These are phyloP conservation scores for Ganaspis brasiliensis DNA, from an alignment of 2,888 invertebrate genomes.

Conservation along the genomic window DNA sequence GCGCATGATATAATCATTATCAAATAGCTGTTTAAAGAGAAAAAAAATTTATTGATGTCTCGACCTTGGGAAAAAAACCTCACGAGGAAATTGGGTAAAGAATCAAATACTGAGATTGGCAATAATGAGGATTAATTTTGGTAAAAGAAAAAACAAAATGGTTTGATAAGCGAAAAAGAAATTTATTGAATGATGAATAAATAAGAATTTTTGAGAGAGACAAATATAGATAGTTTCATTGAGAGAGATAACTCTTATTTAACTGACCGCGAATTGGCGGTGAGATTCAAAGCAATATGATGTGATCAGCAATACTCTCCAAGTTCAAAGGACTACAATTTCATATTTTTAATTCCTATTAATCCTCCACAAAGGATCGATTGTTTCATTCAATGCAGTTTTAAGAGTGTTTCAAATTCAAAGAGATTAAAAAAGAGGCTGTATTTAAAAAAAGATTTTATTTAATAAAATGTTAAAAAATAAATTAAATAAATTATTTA, in stretches of 20 bases:
- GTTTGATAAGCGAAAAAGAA: too few species aligned
- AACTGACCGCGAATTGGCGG: conserved; percentile 26
- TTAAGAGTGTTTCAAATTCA: too few species aligned
- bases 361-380: not conserved
- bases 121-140: not conserved
- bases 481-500: too few species aligned
- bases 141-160: too few species aligned
- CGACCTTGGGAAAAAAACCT: not conserved
- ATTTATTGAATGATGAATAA: too few species aligned
- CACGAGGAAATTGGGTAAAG: not conserved
- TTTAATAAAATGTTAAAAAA: too few species aligned
- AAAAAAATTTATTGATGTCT: conserved; percentile 4
- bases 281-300: conserved; percentile 14
- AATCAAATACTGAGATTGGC: not conserved
- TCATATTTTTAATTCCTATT: not conserved
- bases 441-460: too few species aligned
- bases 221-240: conserved; percentile 13
- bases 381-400: not conserved
- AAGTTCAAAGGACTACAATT: not conserved
- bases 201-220: too few species aligned
- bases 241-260: conserved; percentile 19
- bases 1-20: conserved; percentile 2
- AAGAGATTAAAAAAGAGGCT: too few species aligned
- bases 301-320: conserved; percentile 19
- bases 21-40: not conserved